phyloP scores from a whole-genome alignment of 2,797 vertebrate species.

The Potorous gilbertii region DNA sequence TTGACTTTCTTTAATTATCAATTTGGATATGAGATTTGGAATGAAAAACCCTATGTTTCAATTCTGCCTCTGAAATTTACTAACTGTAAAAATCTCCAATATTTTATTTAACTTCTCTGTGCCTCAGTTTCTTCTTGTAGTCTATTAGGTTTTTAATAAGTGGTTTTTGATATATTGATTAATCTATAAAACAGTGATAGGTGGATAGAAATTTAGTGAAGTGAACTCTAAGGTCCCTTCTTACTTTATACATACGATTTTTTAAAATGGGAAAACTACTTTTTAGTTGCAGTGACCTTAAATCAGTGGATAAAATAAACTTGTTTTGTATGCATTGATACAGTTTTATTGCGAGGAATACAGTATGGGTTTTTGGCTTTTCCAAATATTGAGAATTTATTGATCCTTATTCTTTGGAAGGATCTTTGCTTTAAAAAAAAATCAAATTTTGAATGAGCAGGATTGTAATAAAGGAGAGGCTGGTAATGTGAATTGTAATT shows the following conservation, averaged over 20 bases:
- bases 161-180: neutral
- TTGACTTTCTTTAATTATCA: neutral
- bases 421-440: constrained; percentile 61
- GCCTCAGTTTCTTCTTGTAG: neutral
- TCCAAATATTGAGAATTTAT: constrained; percentile 57
- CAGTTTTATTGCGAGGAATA: constrained; percentile 52
- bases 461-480: constrained; percentile 31
- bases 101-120: neutral
- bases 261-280: neutral
- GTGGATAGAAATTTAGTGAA: neutral
- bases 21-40: neutral
- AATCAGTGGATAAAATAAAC: constrained; percentile 53
- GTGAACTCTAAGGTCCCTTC: neutral
- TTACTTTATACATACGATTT: neutral
- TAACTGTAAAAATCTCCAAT: neutral
- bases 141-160: neutral
- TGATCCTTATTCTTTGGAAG: constrained; percentile 62
- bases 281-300: constrained; percentile 39
- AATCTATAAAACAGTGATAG: neutral
- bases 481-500: constrained; percentile 26
- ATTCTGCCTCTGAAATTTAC: neutral
- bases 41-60: neutral
- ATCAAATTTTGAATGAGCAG: constrained; percentile 39
- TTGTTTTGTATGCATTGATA: constrained; percentile 37
- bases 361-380: constrained; percentile 47